Evolutionary conservation across 2,888 invertebrate genomes (phyloP).

Genomic region (Timema podura): DNA sequence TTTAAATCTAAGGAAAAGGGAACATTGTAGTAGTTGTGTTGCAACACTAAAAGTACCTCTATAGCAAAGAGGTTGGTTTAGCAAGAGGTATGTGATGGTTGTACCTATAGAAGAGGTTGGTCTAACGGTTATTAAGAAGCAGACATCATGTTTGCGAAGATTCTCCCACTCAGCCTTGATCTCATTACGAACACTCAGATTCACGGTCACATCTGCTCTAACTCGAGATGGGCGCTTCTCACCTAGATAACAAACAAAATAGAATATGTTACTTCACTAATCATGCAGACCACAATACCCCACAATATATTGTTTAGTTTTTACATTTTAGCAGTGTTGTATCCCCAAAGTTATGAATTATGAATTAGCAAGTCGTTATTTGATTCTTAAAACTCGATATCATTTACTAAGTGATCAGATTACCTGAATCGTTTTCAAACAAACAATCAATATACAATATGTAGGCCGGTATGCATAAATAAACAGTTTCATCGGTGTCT

Average conservation of each 20-base stretch:
- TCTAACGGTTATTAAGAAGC: conserved; percentile 89
- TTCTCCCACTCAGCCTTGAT: conserved; percentile 97
- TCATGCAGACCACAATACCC: background rate
- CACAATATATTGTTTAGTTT: background rate
- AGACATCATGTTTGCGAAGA: conserved; percentile 94
- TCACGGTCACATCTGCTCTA: conserved; percentile 90
- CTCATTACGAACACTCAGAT: conserved; percentile 83
- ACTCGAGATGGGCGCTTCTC: conserved; percentile 95
- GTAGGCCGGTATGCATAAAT: too few relatives aligned
- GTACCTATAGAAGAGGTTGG: conserved; percentile 77
- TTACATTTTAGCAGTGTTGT: background rate
- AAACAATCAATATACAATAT: too few relatives aligned
- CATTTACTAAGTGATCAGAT: too few relatives aligned
- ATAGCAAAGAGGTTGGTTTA: background rate
- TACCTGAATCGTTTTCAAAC: too few relatives aligned
- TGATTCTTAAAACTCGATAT: too few relatives aligned
- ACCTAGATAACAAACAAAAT: conserved; percentile 47
- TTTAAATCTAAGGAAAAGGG: too few relatives aligned
- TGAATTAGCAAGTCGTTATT: too few relatives aligned
- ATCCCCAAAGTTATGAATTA: background rate
- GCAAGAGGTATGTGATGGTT: background rate
- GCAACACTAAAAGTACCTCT: too few relatives aligned
- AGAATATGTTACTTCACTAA: background rate
- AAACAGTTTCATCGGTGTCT: too few relatives aligned
- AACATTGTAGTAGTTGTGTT: too few relatives aligned